These are phyloP conservation scores for Panthera leo DNA, from an alignment of 2,113 vertebrate genomes.

Conservation along the genomic window DNA sequence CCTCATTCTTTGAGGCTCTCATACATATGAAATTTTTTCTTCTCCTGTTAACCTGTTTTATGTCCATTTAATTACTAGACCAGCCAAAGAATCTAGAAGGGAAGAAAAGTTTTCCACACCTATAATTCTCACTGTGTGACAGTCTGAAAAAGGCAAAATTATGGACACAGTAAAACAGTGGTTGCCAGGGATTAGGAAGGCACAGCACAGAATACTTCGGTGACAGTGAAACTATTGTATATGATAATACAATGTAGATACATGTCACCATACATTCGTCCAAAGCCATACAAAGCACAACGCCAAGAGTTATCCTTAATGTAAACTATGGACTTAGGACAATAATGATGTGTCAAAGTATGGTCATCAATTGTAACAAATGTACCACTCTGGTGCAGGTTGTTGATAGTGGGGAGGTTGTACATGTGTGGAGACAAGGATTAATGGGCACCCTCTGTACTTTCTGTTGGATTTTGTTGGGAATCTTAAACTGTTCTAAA, in stretches of 20 bases:
- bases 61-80: slow-evolving; percentile 7
- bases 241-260: too few relatives aligned
- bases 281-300: not conserved
- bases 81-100: not conserved
- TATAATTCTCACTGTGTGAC: not conserved
- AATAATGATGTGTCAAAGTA: not conserved
- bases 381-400: too few relatives aligned
- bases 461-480: not conserved
- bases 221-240: not conserved
- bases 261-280: not conserved
- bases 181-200: accelerated
- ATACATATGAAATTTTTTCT: not conserved
- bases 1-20: not conserved
- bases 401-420: too few relatives aligned
- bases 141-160: not conserved
- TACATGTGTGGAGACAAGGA: too few relatives aligned
- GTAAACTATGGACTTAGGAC: not conserved
- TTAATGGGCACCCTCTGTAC: not conserved
- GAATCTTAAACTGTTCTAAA: not conserved
- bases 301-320: not conserved
- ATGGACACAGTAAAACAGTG: not conserved
- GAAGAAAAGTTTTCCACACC: not conserved
- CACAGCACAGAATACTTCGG: not conserved
- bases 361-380: not conserved
- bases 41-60: not conserved